phyloP scores from a whole-genome alignment of 2,113 vertebrate genomes.

The Rissa tridactyla region DNA sequence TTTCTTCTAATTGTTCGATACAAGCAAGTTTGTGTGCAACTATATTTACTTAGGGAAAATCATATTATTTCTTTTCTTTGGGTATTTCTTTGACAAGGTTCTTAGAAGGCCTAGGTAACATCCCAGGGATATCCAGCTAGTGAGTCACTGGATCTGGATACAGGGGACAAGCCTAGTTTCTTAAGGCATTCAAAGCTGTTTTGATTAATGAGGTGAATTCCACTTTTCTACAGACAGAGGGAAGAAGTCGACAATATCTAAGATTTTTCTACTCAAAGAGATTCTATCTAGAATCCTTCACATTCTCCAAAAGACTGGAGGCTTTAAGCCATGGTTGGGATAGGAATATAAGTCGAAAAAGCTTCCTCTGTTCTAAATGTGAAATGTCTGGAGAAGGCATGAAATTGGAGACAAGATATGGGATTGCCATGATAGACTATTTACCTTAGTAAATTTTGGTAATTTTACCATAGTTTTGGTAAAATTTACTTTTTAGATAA shows the following conservation, averaged over 20 bases:
- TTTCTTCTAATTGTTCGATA: neutral
- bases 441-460: neutral
- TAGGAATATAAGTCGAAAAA: neutral
- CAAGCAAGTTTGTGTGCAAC: neutral
- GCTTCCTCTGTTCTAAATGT: neutral
- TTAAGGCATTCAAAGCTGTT: neutral
- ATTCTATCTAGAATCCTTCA: neutral
- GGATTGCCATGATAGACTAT: neutral
- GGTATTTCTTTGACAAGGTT: neutral
- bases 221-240: neutral
- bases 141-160: neutral
- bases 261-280: neutral
- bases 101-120: neutral
- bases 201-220: neutral
- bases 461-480: neutral
- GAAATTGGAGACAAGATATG: neutral
- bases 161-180: neutral
- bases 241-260: neutral
- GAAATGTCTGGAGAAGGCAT: neutral
- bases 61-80: neutral
- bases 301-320: neutral
- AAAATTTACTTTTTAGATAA: neutral
- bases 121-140: neutral
- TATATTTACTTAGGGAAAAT: neutral
- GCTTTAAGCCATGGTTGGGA: neutral